Evolutionary conservation across 2,888 invertebrate genomes (phyloP), one percentile per base, ranked within the genome.

Genomic region (Andrena trimmerana): DNA sequence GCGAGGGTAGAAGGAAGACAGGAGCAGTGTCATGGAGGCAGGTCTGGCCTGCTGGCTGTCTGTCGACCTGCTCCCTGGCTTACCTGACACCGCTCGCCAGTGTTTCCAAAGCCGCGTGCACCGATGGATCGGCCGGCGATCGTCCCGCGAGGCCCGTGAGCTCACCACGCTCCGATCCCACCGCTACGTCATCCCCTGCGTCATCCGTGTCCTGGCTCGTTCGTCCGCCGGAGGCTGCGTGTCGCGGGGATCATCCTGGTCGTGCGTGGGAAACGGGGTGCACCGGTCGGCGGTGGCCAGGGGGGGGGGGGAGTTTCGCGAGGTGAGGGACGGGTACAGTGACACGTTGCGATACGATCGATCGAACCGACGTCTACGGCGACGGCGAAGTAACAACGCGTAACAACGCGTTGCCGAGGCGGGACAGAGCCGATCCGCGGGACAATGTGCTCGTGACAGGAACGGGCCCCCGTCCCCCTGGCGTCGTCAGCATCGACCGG

Each of bases 51-150:
- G 85, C 88, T 88, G 90, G 88, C 86, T 78, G 87, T 88, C 84
- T 48, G 80, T 87, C 88, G 88, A 85, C 88, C 86, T 86, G 86
- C 83, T 86, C 79, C 75, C 80, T 81, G 86, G 83, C 68, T 86
- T 89, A 88, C 89, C 86, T 89, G 88, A 78, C 89, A 83, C 82
- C 79, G 71, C 78, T 75, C 81, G 87, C 81, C 90, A 90, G 90
- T 90, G 86, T 89, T 88, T 88, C 86, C 85, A 88, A 88, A 91
- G 91, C 88, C 91, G 90, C 88, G 91, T 88, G 90, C 88, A 87
- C 84, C 85, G 91, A 90, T 90, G 90, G 92, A 82, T 89, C 91
- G 87, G 67, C 74, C 52, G 68, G 75, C 52, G 78, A 74, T 63
- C 77, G 27, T 68, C 62, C 77, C 74, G 74, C 77, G 80, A 78